Percentiles rank a stretch among this genome's conserved stretches.
Conservation (phyloP, 1,140 invertebrate genomes). For the fruit fly (Drosophila melanogaster) region Release_6_plus_ISO1_MT NT_033777.3:25331001-25331500, state of each 20-base stretch:
- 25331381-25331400: no score
- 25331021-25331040: slow-evolving; percentile 64
- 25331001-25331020: slow-evolving; percentile 73
- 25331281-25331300: background rate
- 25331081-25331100: slow-evolving; percentile 77
- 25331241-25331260: slow-evolving; percentile 5
- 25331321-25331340: background rate
- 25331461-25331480: no score
- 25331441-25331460: no score
- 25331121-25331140: slow-evolving; percentile 65
- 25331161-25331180: slow-evolving; percentile 7
- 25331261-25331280: background rate
- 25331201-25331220: slow-evolving; percentile 10
- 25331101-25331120: slow-evolving; percentile 84
- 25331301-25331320: background rate
- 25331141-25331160: slow-evolving; percentile 26
- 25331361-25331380: no score
- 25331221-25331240: slow-evolving; percentile 9
- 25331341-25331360: no score
- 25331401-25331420: no score
- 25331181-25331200: slow-evolving; percentile 2
- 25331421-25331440: no score
- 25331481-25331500: no score
- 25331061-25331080: slow-evolving; percentile 70
- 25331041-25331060: slow-evolving; percentile 33